Base-by-base conservation (phyloP, 2,888 invertebrate genomes). In the Tolmerus cingulatus region DNA sequence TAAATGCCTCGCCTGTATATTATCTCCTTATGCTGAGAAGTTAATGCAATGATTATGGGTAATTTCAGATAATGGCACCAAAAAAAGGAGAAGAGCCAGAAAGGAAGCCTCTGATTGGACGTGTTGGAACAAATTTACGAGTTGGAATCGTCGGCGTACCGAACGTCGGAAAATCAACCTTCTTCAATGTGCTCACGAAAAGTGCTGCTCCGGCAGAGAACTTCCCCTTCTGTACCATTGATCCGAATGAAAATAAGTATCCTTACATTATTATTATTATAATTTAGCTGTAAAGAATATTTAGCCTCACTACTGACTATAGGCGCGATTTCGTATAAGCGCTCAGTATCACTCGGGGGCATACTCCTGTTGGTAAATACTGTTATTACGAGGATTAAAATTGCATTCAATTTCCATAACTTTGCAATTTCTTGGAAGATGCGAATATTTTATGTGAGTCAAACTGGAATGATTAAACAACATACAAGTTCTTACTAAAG, bases 211-310 rank as follows among this genome's bases (percentile, higher is more conserved):
- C 98, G 87, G 99, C 99, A 85, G 99, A 99, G 92, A 99, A 99
- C 93, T 99, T 99, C 92, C 99, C 99, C 0, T 99, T 99, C 94
- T 99, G 99, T 94, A 99, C 99, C 93, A 99, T 99, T 92, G 99
- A 99, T 93, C 99, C 99, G 79, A 99, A 99, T 97, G 99, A 99
- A 95, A 99, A 98, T 98, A 97, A 98, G 98, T 98, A 96, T 95
- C 66, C 43, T 88, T 88, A 55, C 88, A 82, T 86, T 88, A 81
- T 34, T 78, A 46, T 88, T 87, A 79, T 57, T 87, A 74, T 55
- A 79, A 87, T 87, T 86, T 86, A 77, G 57, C 74, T 74, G 40
- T 79, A 74, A 86, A 79, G 66, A 79, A 79, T 40, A 66, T 66
- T 55, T 77, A 87, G 79, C 74, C 37, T 81, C 40, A 57, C 43